Evolutionary conservation across 2,888 invertebrate species (phyloP).

Genomic region (Apamea crenata): DNA sequence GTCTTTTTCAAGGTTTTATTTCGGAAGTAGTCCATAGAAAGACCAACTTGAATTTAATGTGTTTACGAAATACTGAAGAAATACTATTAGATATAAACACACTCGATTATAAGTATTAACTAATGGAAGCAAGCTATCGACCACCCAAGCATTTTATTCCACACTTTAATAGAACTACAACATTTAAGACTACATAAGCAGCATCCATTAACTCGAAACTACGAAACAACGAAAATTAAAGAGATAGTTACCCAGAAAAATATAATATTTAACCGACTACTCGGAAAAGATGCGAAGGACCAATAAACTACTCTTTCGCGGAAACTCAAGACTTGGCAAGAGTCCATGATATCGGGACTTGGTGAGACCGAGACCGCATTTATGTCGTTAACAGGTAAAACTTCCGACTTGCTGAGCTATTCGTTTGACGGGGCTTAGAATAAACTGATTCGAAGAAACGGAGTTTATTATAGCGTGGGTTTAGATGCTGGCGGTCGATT

Average conservation of each 20-base stretch:
- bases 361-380: slow-evolving; percentile 16
- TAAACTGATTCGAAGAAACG: slow-evolving; percentile 39
- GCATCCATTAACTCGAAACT: neutral
- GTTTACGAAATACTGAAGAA: neutral
- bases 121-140: neutral
- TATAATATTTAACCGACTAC: slow-evolving; percentile 39
- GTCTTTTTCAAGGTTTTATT: too few relatives aligned
- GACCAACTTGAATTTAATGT: too few relatives aligned
- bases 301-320: slow-evolving; percentile 51
- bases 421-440: slow-evolving; percentile 17
- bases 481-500: neutral
- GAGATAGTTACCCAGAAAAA: slow-evolving; percentile 30
- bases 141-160: neutral
- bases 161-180: neutral
- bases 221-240: slow-evolving; percentile 29
- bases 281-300: slow-evolving; percentile 35
- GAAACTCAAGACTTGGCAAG: slow-evolving; percentile 56
- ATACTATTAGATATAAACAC: neutral
- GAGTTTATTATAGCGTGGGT: slow-evolving; percentile 9
- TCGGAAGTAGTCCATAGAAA: neutral
- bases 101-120: too few relatives aligned
- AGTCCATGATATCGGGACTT: slow-evolving; percentile 48
- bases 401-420: slow-evolving; percentile 54
- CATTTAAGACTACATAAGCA: too few relatives aligned
- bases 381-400: slow-evolving; percentile 55